Evolutionary conservation across 2,888 invertebrate genomes (phyloP).

Genomic region (Epistrophe eligans): DNA sequence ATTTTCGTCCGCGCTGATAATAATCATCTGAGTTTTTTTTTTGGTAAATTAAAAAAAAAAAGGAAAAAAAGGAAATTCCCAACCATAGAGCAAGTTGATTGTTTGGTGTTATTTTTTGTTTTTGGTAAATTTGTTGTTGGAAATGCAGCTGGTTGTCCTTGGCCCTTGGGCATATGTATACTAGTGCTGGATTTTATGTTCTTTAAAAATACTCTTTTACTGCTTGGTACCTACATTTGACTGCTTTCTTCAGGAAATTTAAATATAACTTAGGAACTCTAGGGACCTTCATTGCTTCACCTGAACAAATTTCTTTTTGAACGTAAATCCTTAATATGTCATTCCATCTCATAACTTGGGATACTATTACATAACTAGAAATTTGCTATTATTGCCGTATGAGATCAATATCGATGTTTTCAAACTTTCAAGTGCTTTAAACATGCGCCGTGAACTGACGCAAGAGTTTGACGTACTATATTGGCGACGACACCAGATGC

Average conservation of each 20-base stretch:
- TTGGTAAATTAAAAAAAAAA: conserved; percentile 62
- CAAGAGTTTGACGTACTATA: too few relatives aligned
- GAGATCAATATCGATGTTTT: too few relatives aligned
- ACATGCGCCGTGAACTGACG: too few relatives aligned
- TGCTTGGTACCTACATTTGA: background rate
- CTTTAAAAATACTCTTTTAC: background rate
- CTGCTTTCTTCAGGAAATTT: background rate
- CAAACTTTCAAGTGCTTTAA: too few relatives aligned
- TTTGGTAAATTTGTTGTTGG: background rate
- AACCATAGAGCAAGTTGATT: conserved; percentile 32
- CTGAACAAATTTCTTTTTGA: too few relatives aligned
- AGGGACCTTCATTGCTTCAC: background rate
- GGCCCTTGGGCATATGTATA: background rate
- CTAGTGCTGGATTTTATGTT: background rate
- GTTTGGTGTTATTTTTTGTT: conserved; percentile 11
- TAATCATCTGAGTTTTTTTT: conserved; percentile 74
- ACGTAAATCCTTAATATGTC: too few relatives aligned
- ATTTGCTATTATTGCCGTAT: too few relatives aligned
- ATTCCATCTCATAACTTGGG: too few relatives aligned
- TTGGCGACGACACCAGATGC: too few relatives aligned
- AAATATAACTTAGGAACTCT: background rate
- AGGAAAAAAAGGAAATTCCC: background rate
- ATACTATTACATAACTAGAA: too few relatives aligned
- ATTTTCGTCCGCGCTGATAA: conserved; percentile 76
- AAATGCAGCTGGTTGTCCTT: background rate